phyloP scores from a whole-genome alignment of 2,888 invertebrate species.

The Hyppa rectilinea region DNA sequence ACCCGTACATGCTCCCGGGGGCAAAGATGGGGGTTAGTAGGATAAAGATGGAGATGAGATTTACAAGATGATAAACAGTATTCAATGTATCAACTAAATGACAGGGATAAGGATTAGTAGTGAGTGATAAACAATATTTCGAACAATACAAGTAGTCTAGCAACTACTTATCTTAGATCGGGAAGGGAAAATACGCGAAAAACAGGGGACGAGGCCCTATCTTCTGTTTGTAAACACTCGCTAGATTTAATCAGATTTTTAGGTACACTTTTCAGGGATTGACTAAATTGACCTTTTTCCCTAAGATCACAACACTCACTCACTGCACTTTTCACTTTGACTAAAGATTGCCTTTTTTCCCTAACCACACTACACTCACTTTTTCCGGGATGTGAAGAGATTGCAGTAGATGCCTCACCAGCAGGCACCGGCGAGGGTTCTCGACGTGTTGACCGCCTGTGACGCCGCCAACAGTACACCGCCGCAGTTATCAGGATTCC shows the following conservation, averaged over 20 bases:
- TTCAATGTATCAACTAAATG: not conserved
- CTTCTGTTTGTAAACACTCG: constrained; percentile 9
- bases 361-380: no score
- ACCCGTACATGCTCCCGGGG: constrained; percentile 14
- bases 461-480: constrained; percentile 1
- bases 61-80: constrained; percentile 9
- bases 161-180: not conserved
- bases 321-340: not conserved
- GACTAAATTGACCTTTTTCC: constrained; percentile 1
- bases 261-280: constrained; percentile 2
- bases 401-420: not conserved
- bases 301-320: constrained; percentile 5
- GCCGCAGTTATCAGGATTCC: constrained; percentile 9
- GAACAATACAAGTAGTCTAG: not conserved
- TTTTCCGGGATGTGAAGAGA: constrained; percentile 3
- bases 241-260: constrained; percentile 12
- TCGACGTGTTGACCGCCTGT: constrained; percentile 6
- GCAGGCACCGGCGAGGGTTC: constrained; percentile 9
- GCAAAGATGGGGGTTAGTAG: constrained; percentile 8
- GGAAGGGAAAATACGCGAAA: constrained; percentile 16
- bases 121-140: not conserved
- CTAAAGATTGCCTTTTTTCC: no score
- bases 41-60: constrained; percentile 11
- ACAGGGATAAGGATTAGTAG: not conserved
- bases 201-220: constrained; percentile 14